Conservation (phyloP, 1,140 invertebrate genomes). For the Zaprionus kolodkinae region DNA sequence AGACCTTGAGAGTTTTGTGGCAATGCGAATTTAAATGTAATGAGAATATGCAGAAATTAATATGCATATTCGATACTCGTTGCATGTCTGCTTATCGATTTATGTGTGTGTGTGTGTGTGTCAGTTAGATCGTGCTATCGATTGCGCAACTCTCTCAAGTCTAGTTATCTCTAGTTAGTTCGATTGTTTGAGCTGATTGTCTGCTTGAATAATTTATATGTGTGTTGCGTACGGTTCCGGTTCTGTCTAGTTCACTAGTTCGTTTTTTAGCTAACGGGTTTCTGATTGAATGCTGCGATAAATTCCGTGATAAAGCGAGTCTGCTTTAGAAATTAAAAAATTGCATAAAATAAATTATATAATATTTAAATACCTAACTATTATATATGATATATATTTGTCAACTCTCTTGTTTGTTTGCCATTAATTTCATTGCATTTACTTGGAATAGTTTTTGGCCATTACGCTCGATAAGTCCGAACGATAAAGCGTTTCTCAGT, state of each 20-base stretch:
- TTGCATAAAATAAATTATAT: too few relatives aligned
- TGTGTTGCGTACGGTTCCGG: neutral
- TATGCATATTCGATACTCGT: neutral
- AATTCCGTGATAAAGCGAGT: too few relatives aligned
- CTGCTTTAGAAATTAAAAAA: too few relatives aligned
- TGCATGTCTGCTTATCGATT: neutral
- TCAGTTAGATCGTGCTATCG: conserved; percentile 11
- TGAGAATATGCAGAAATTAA: conserved; percentile 41
- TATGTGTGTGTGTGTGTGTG: neutral
- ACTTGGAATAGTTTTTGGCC: neutral
- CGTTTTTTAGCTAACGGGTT: neutral
- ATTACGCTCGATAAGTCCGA: neutral
- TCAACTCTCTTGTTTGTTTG: neutral
- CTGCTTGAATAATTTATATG: neutral
- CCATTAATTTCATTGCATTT: neutral
- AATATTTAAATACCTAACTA: too few relatives aligned
- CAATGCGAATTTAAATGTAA: conserved; percentile 18
- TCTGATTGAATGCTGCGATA: too few relatives aligned
- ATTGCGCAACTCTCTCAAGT: conserved; percentile 19
- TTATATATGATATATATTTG: neutral
- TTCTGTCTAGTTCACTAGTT: neutral
- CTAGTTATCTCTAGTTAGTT: neutral
- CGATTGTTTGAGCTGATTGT: too few relatives aligned
- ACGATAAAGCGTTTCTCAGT: neutral
- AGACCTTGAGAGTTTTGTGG: conserved; percentile 22